Percentiles rank a stretch among this genome's conserved stretches.
phyloP scores from a whole-genome alignment of 2,797 vertebrate genomes.

The Enteromius treurensis region DNA sequence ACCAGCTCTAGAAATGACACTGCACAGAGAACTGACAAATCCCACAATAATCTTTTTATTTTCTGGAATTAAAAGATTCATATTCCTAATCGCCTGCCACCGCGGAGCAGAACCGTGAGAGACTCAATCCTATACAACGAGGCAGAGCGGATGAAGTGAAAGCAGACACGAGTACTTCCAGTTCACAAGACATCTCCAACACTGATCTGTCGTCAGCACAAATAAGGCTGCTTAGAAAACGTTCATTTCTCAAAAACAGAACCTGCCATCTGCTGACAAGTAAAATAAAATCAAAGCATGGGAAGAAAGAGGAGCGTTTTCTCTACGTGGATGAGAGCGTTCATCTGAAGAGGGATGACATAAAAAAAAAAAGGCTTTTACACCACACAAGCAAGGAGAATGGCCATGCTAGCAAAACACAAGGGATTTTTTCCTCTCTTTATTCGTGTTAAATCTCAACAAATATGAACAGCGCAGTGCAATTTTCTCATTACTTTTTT shows the following conservation, averaged over 20 bases:
- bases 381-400: slow-evolving; percentile 86
- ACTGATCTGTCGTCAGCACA: slow-evolving; percentile 55
- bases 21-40: slow-evolving; percentile 49
- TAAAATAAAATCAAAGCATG: slow-evolving; percentile 28
- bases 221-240: slow-evolving; percentile 64
- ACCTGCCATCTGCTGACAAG: slow-evolving; percentile 62
- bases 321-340: slow-evolving; percentile 29
- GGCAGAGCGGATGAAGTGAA: slow-evolving; percentile 55
- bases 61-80: slow-evolving; percentile 67
- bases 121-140: slow-evolving; percentile 66
- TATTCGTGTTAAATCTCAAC: slow-evolving; percentile 90
- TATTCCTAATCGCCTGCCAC: slow-evolving; percentile 62
- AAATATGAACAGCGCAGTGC: slow-evolving; percentile 99
- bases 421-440: slow-evolving; percentile 69
- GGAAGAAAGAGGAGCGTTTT: slow-evolving; percentile 46
- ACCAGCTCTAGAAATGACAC: neutral
- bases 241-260: slow-evolving; percentile 61
- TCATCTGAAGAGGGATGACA: slow-evolving; percentile 56
- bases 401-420: slow-evolving; percentile 82
- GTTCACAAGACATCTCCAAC: slow-evolving; percentile 61
- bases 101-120: slow-evolving; percentile 61
- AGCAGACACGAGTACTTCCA: slow-evolving; percentile 63
- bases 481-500: slow-evolving; percentile 79
- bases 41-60: slow-evolving; percentile 70
- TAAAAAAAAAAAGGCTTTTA: slow-evolving; percentile 66